Conservation (phyloP, 1,140 invertebrate species). For the Acromyrmex charruanus region DNA sequence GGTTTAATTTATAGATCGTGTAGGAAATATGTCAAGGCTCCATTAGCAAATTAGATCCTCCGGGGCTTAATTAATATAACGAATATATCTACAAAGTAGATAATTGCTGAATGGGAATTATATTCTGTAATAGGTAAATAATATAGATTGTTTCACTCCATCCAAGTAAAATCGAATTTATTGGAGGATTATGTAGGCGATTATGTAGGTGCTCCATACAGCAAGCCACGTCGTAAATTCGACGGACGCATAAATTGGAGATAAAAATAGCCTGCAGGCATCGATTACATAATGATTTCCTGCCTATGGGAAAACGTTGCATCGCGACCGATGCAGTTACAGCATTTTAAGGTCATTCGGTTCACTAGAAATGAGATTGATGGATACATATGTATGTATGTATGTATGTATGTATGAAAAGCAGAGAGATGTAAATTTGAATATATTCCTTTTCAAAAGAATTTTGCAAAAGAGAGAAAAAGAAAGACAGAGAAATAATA, state of each 20-base stretch:
- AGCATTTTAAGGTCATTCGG: conserved; percentile 27
- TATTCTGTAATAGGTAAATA: conserved; percentile 17
- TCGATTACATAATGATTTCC: conserved; percentile 54
- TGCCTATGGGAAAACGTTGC: conserved; percentile 40
- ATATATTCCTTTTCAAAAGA: background rate
- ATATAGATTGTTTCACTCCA: conserved; percentile 3
- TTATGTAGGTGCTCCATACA: conserved; percentile 7
- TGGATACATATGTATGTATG: background rate
- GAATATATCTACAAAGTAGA: background rate
- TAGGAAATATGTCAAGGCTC: background rate
- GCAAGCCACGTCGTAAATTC: conserved; percentile 36
- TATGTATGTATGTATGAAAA: background rate
- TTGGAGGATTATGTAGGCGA: conserved; percentile 20
- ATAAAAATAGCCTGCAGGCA: conserved; percentile 40
- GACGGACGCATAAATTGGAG: conserved; percentile 30
- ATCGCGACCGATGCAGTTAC: background rate
- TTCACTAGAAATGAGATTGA: conserved; percentile 25
- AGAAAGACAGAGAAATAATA: background rate
- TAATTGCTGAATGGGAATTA: conserved; percentile 7
- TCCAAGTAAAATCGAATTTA: conserved; percentile 43
- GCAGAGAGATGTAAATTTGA: background rate
- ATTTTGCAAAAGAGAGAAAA: background rate
- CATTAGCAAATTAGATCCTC: conserved; percentile 8
- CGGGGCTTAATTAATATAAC: conserved; percentile 8
- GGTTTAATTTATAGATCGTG: background rate